Percentiles rank a stretch among this genome's conserved stretches.
Evolutionary conservation across 2,888 invertebrate genomes (phyloP).

Genomic region (Acrobeloides nanus): DNA sequence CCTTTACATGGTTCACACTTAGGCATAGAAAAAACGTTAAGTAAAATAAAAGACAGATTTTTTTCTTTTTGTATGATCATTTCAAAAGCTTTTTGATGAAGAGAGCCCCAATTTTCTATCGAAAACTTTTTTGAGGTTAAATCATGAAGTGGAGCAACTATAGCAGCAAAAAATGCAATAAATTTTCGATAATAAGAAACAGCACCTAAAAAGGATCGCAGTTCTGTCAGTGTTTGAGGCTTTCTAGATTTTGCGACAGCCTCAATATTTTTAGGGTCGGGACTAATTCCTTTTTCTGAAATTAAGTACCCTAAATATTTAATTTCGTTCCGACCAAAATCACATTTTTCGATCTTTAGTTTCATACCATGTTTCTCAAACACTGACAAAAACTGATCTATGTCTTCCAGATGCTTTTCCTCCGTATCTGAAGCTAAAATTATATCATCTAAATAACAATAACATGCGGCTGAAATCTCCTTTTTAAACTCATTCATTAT

Average conservation of each 20-base stretch:
- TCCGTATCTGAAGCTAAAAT: slow-evolving; percentile 10
- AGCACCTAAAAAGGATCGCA: slow-evolving; percentile 9
- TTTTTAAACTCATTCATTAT: slow-evolving; percentile 12
- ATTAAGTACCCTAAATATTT: slow-evolving; percentile 14
- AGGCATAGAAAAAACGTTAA: no score
- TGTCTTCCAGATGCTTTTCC: slow-evolving; percentile 10
- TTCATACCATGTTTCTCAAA: slow-evolving; percentile 2
- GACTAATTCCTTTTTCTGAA: slow-evolving; percentile 3
- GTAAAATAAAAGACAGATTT: no score
- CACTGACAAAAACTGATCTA: slow-evolving; percentile 6
- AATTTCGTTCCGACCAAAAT: slow-evolving; percentile 3
- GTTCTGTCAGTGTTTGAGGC: slow-evolving; percentile 4
- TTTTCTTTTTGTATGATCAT: slow-evolving; percentile 2
- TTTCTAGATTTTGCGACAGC: slow-evolving; percentile 3
- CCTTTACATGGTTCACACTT: no score
- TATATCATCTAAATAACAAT: slow-evolving; percentile 26
- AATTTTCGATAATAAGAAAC: slow-evolving; percentile 6
- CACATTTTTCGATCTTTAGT: slow-evolving; percentile 11
- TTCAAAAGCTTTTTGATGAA: slow-evolving; percentile 4
- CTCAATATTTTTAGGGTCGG: slow-evolving; percentile 12
- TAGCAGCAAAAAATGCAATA: slow-evolving; percentile 7
- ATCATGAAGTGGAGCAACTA: not conserved
- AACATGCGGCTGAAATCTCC: slow-evolving; percentile 11
- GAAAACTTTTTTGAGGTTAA: slow-evolving; percentile 3
- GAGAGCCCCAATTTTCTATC: not conserved